These are phyloP conservation scores for Onychomys torridus DNA, from an alignment of 2,797 vertebrate genomes.

Conservation along the genomic window DNA sequence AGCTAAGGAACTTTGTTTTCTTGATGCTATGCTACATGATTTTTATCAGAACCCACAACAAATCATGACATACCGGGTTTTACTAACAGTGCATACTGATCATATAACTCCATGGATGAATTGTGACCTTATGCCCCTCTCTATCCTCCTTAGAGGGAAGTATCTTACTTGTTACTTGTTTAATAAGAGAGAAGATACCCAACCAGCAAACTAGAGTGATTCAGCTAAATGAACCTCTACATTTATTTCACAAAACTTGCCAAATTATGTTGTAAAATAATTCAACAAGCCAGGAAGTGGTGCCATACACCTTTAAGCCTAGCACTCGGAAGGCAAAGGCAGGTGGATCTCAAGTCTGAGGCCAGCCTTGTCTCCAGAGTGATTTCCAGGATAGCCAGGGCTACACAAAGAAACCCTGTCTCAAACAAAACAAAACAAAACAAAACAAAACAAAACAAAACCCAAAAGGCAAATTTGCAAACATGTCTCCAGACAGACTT, in stretches of 20 bases:
- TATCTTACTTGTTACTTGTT: conserved; percentile 21
- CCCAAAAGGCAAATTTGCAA: conserved; percentile 5
- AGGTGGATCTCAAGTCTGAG: neutral
- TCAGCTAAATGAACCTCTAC: neutral
- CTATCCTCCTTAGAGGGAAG: neutral
- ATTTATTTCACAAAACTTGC: conserved; percentile 59
- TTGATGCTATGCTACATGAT: neutral
- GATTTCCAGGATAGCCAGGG: neutral
- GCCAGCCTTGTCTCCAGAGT: neutral
- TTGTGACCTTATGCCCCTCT: neutral
- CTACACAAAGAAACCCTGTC: neutral
- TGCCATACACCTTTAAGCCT: neutral
- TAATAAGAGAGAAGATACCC: conserved; percentile 6
- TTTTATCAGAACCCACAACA: conserved; percentile 59
- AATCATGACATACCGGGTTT: neutral
- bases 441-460: neutral
- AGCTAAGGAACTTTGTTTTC: conserved; percentile 52
- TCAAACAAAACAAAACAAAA: neutral
- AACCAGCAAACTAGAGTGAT: neutral
- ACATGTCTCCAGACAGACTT: conserved; percentile 5
- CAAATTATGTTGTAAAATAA: conserved; percentile 41
- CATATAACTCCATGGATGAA: neutral
- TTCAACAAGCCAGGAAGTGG: neutral
- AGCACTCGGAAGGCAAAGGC: neutral
- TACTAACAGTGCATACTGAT: conserved; percentile 15